A percentile compares a stretch with the other conserved stretches of the same genome.
Conservation (phyloP, 2,797 vertebrate species). For the Podargus strigoides region DNA sequence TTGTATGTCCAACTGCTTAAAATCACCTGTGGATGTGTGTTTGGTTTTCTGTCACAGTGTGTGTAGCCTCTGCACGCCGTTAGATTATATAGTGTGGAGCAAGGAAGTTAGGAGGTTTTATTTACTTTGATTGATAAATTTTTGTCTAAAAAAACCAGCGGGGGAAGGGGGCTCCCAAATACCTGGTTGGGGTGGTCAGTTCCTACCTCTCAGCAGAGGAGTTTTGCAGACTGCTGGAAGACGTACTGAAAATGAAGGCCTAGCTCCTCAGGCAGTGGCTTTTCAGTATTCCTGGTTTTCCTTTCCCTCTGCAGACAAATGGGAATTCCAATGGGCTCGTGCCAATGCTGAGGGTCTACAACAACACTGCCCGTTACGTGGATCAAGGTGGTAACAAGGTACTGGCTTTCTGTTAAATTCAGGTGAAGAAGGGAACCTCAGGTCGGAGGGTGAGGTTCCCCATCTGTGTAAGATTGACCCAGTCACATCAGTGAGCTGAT, state of each 20-base stretch:
- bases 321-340: slow-evolving; percentile 96
- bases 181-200: not conserved
- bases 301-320: slow-evolving; percentile 81
- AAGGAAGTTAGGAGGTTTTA: not conserved
- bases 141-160: not conserved
- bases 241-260: fast-evolving
- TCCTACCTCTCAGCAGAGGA: fast-evolving
- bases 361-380: slow-evolving; percentile 96
- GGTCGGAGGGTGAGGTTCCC: not conserved
- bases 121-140: fast-evolving
- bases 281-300: not conserved
- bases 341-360: slow-evolving; percentile 97
- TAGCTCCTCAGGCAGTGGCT: not conserved
- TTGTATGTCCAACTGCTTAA: not conserved
- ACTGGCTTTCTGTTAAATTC: not conserved
- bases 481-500: not conserved
- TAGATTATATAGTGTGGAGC: not conserved
- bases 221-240: not conserved
- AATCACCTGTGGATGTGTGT: fast-evolving
- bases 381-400: slow-evolving; percentile 98
- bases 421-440: fast-evolving
- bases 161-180: not conserved
- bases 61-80: not conserved
- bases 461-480: fast-evolving
- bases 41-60: not conserved